Conservation (phyloP, 2,797 vertebrate species). For the Eupleurogrammus muticus region DNA sequence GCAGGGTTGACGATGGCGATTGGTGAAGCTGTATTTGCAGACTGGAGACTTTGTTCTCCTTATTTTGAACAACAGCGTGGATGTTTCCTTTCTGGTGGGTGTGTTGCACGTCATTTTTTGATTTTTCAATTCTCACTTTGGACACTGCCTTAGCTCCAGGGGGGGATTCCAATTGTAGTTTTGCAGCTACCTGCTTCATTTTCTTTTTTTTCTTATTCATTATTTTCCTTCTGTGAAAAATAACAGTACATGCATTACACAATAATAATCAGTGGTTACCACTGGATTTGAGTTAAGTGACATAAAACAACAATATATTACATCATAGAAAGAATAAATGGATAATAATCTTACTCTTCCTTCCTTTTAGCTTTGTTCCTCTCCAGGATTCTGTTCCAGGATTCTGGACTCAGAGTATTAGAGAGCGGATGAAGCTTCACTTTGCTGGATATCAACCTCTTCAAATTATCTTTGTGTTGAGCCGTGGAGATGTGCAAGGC, state of each 20-base stretch:
- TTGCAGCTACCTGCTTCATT: conserved; percentile 15
- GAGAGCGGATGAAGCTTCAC: background rate
- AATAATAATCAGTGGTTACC: background rate
- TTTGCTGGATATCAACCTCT: conserved; percentile 12
- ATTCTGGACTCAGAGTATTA: conserved; percentile 22
- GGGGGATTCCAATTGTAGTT: background rate
- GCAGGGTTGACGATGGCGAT: conserved; percentile 4
- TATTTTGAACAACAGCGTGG: conserved; percentile 48
- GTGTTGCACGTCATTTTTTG: conserved; percentile 40
- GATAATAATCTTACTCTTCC: conserved; percentile 48
- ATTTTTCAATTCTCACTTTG: background rate
- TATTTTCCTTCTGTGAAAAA: conserved; percentile 52
- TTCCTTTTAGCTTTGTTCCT: conserved; percentile 58
- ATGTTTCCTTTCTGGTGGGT: conserved; percentile 52
- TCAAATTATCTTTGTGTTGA: conserved; percentile 61
- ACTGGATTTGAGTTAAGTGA: no score
- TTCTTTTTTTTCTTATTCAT: conserved; percentile 36
- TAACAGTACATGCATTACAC: background rate
- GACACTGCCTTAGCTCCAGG: background rate
- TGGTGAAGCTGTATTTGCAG: conserved; percentile 1
- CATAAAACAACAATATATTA: background rate
- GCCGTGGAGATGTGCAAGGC: conserved; percentile 58
- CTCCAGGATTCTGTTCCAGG: background rate
- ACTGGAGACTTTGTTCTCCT: conserved; percentile 58
- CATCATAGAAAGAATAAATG: background rate